Base-by-base conservation (phyloP, 2,888 invertebrate genomes). In the Nowickia ferox region DNA sequence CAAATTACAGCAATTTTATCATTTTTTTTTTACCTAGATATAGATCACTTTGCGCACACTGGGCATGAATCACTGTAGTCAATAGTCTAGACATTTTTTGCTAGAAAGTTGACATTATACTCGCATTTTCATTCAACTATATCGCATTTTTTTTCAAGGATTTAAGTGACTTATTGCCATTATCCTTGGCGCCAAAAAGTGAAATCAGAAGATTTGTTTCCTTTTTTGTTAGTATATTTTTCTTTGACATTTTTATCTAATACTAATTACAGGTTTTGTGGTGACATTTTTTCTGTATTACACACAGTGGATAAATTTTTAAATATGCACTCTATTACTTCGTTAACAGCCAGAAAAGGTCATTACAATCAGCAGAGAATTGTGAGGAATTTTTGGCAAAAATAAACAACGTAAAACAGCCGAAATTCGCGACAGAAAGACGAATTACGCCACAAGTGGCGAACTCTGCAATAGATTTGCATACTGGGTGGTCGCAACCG, bases 31-130 rank as follows among this genome's bases (percentile, higher is more conserved):
- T 53, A 30, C 51, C 40, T 15, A 8, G 4, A 48, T 11, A 44
- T n/a, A 72, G 46, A 55, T 80, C 22, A 55, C 10, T 80, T 71
- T 13, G 8, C 13, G 51, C 53, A 0, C 3, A 38, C 13, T 46
- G 10, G 22, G 8, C 13, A 76, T 76, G 76, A 77, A 48, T 77
- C 83, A 83, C 72, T 51, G 1, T 22, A 76, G n/a, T 22, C 22
- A 77, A 17, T 22, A 9, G 82, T 77, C 82, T 82, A 76, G 82
- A 82, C 76, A 22, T 17, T 42, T 48, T 42, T 30, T 11, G 19
- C 30, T 44, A n/a, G 0, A 8, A 48, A 48, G 2, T 48, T 51
- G 1, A 42, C 48, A 51, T 22, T 30, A 1, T 61, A n/a, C n/a
- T n/a, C n/a, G n/a, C n/a, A n/a, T 17, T 68, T 46, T n/a, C 1